Conservation (phyloP, 1,140 invertebrate genomes). For the Mya arenaria region DNA sequence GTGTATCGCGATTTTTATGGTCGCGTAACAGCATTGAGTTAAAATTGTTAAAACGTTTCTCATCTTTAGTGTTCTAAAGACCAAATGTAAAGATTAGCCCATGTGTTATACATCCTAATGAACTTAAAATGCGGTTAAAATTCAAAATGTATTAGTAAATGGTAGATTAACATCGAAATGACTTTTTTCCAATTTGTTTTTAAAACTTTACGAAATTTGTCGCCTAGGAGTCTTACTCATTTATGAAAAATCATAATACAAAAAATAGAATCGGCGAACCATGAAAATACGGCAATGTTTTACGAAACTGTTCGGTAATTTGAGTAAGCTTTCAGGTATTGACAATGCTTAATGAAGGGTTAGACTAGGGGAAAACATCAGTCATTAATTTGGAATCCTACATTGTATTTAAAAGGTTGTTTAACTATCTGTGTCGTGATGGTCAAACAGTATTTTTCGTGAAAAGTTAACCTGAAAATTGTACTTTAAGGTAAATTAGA, state of each 20-base stretch:
- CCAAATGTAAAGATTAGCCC: too few species aligned
- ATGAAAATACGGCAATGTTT: background rate
- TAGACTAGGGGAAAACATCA: background rate
- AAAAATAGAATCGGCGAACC: background rate
- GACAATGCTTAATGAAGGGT: background rate
- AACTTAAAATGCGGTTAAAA: background rate
- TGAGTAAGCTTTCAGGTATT: background rate
- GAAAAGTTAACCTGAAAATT: too few species aligned
- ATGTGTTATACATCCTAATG: too few species aligned
- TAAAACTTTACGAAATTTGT: too few species aligned
- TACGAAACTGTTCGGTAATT: background rate
- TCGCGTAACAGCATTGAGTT: too few species aligned
- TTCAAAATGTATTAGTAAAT: background rate
- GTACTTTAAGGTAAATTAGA: too few species aligned
- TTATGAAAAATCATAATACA: background rate
- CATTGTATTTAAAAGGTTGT: background rate
- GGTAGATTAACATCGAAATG: background rate
- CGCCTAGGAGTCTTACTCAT: background rate
- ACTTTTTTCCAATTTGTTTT: too few species aligned
- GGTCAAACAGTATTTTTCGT: too few species aligned
- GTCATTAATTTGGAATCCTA: background rate
- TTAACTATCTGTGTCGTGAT: too few species aligned
- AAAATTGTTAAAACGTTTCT: too few species aligned
- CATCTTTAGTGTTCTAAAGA: too few species aligned
- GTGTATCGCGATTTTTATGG: too few species aligned